phyloP scores from a whole-genome alignment of 2,113 vertebrate species.

The Choloepus hoffmanni region DNA sequence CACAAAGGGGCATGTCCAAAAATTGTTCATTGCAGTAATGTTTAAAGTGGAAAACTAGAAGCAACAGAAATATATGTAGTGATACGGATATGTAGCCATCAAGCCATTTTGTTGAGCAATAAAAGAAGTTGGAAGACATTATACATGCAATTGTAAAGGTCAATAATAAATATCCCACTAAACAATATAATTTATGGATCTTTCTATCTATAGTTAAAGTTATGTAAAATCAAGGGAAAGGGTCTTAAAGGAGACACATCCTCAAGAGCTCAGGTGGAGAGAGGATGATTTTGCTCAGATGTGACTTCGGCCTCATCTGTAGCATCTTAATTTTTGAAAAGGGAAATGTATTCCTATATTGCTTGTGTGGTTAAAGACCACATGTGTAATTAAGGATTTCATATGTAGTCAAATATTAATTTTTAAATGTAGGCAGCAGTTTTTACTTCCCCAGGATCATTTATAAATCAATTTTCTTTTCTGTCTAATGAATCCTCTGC shows the following conservation, averaged over 20 bases:
- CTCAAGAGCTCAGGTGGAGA: neutral
- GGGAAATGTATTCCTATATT: neutral
- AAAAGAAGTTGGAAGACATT: neutral
- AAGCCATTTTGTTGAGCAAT: neutral
- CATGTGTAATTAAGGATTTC: constrained; percentile 44
- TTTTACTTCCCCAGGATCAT: neutral
- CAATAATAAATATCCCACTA: too few relatives aligned
- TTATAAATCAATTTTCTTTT: constrained; percentile 42
- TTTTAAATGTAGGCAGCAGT: neutral
- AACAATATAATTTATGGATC: neutral
- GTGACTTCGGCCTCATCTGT: neutral
- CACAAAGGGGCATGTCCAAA: neutral
- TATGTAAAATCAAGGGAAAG: neutral
- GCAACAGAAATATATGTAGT: too few relatives aligned
- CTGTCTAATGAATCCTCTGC: neutral
- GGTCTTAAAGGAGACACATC: neutral
- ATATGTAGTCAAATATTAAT: neutral
- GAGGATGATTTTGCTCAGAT: neutral
- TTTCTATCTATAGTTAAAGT: neutral
- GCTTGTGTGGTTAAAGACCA: neutral
- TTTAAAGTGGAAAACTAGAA: neutral
- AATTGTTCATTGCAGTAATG: too few relatives aligned
- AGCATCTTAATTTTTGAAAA: neutral
- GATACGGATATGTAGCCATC: neutral
- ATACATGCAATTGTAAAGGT: neutral